Evolutionary conservation across 2,888 invertebrate genomes (phyloP), one percentile per base, ranked within the genome.

Genomic region (Enchytraeus crypticus): DNA sequence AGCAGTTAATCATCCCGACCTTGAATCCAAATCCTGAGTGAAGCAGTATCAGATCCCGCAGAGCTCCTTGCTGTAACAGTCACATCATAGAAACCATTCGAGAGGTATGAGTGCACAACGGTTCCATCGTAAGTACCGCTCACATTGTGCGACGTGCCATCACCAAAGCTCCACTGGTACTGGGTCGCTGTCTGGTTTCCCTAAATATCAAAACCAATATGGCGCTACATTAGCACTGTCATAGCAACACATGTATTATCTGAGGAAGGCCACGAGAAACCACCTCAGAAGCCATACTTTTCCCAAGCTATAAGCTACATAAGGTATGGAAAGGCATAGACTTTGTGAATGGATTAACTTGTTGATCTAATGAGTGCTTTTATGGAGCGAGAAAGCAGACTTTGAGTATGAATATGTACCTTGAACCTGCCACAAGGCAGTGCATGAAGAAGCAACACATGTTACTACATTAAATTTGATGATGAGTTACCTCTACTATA

Each of bases 151-250:
- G 53, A 23, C 11, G 53, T 3, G 53, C 60, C 61, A 61, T 71
- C 69, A 32, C 69, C 69, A 60, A 73, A 72, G 30, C 64, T 56
- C 71, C 72, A 72, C 1, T 66, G 66, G 63, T 74, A 74, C 0
- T 51, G 59, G 1, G 72, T 74, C 21, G 66, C 62, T 51, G 56
- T 47, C 51, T 67, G 66, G 5, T 71, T 71, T 2, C 73, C 73
- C 72, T 72, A 57, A 2, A 30, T 26, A 56, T 26, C 26, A 27
- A 57, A 51, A 11, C 46, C 27, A 21, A 29, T 21, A 5, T 18
- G 18, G 57, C 34, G 23, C 38, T 29, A 23, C 11, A 62, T 21
- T 1, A 46, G 14, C 26, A 21, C 8, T 21, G 47, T 26, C 26
- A 26, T 27, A 46, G 46, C 27, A 26, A 26, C 3, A 23, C 18